phyloP scores from a whole-genome alignment of 2,888 invertebrate genomes.

The Priocnemis perturbator region DNA sequence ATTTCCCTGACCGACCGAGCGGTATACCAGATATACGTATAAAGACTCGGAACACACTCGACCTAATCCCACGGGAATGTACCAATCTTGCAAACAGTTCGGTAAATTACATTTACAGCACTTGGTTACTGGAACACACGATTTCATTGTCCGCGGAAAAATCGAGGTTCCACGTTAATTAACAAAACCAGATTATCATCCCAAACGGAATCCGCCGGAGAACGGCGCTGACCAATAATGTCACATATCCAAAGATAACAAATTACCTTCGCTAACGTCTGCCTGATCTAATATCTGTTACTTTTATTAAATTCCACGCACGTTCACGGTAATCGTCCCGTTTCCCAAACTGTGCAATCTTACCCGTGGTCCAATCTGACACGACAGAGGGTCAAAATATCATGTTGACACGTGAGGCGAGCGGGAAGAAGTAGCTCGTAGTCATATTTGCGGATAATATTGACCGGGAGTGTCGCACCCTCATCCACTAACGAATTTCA shows the following conservation, averaged over 20 bases:
- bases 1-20: slow-evolving; percentile 46
- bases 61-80: slow-evolving; percentile 27
- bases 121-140: slow-evolving; percentile 9
- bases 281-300: not conserved
- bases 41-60: slow-evolving; percentile 39
- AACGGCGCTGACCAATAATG: too few relatives aligned
- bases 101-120: slow-evolving; percentile 35
- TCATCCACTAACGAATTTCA: slow-evolving; percentile 55
- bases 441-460: slow-evolving; percentile 69
- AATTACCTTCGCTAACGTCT: not conserved
- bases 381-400: slow-evolving; percentile 39
- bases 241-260: not conserved
- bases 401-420: slow-evolving; percentile 16
- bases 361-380: slow-evolving; percentile 20
- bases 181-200: too few relatives aligned
- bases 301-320: slow-evolving; percentile 30
- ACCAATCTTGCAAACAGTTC: slow-evolving; percentile 41
- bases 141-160: too few relatives aligned
- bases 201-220: too few relatives aligned
- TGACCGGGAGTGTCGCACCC: slow-evolving; percentile 63
- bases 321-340: slow-evolving; percentile 40
- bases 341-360: slow-evolving; percentile 22
- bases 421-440: slow-evolving; percentile 44
- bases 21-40: slow-evolving; percentile 39
- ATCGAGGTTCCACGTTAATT: too few relatives aligned